Conservation (phyloP, 1,140 invertebrate species). For the Leptinotarsa lineolata region DNA sequence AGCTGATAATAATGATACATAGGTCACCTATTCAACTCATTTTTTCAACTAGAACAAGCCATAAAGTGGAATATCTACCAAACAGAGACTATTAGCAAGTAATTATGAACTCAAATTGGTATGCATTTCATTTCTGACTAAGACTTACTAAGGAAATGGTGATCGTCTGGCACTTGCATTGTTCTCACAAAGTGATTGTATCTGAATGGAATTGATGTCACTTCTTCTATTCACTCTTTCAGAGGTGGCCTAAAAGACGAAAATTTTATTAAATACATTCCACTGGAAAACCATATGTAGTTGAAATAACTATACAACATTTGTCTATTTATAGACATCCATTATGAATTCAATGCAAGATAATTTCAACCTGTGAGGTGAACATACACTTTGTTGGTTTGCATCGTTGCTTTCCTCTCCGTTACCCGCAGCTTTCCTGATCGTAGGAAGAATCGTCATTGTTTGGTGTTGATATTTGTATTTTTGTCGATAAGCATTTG, state of each 20-base stretch:
- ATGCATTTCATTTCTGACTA: conserved; percentile 4
- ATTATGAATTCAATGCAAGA: conserved; percentile 32
- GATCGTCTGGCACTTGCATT: conserved; percentile 42
- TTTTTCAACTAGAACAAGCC: no score
- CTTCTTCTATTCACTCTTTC: conserved; percentile 47
- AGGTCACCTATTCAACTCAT: no score
- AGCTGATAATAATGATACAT: no score
- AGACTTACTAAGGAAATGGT: conserved; percentile 48
- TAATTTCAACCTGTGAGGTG: conserved; percentile 26
- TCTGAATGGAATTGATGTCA: conserved; percentile 47
- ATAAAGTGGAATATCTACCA: no score
- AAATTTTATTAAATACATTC: conserved; percentile 26
- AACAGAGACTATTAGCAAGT: not conserved
- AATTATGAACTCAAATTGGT: conserved; percentile 13
- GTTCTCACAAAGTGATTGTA: conserved; percentile 42
- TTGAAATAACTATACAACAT: conserved; percentile 32
- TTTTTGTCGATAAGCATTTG: not conserved
- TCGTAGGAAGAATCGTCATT: conserved; percentile 55
- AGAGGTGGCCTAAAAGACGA: conserved; percentile 40
- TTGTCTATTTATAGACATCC: conserved; percentile 32
- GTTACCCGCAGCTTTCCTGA: conserved; percentile 46
- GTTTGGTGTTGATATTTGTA: conserved; percentile 17
- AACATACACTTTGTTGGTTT: conserved; percentile 48
- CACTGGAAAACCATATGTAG: conserved; percentile 30
- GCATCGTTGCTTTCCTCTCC: conserved; percentile 50